Conservation (phyloP, 2,888 invertebrate species). For the Pollenia angustigena region DNA sequence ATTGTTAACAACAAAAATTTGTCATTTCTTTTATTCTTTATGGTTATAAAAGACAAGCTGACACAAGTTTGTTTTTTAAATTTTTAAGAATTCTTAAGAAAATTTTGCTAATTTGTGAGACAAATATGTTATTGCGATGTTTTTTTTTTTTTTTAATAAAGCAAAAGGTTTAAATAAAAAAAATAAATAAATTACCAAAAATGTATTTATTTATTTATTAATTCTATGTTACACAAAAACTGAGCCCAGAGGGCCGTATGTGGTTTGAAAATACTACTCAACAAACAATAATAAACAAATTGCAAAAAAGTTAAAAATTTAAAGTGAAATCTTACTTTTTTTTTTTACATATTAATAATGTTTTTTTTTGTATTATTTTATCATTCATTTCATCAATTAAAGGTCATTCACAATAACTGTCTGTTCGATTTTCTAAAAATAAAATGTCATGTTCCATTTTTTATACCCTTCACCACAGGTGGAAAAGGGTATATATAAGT, state of each 20-base stretch:
- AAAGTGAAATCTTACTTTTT: not conserved
- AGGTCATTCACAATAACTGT: constrained; percentile 12
- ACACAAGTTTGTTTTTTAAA: not conserved
- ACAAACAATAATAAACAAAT: too few species aligned
- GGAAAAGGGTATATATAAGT: too few species aligned
- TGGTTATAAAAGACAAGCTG: not conserved
- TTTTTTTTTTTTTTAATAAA: not conserved
- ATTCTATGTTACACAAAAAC: too few species aligned
- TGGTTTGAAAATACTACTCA: too few species aligned
- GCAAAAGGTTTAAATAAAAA: constrained; percentile 1
- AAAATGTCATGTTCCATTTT: constrained; percentile 26
- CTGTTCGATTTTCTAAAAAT: not conserved
- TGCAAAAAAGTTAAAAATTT: not conserved
- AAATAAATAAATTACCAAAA: not conserved
- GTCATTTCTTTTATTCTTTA: constrained; percentile 30
- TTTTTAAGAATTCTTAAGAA: constrained; percentile 14
- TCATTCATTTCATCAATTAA: not conserved
- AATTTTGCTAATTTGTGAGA: constrained; percentile 31
- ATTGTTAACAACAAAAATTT: constrained; percentile 3
- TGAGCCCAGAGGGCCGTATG: too few species aligned
- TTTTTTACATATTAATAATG: too few species aligned
- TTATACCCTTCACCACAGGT: too few species aligned
- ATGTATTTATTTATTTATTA: too few species aligned
- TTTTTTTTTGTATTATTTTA: not conserved
- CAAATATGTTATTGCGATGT: not conserved